Evolutionary conservation across 2,113 vertebrate species (phyloP).

Genomic region (Pomatostomus ruficeps): DNA sequence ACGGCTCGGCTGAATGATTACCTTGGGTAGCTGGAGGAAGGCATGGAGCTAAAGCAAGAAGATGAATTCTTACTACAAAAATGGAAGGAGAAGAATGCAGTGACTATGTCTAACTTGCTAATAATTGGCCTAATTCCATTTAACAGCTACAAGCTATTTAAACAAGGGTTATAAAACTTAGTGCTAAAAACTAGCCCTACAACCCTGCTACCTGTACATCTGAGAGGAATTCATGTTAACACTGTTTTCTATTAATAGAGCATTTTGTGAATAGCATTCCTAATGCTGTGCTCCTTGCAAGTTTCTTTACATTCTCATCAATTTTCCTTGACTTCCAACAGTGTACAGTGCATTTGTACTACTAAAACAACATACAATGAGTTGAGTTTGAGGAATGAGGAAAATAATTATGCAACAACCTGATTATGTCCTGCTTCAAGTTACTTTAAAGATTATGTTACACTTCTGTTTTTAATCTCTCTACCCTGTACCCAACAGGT

Average conservation of each 20-base stretch:
- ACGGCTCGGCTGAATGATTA: background rate
- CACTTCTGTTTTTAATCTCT: background rate
- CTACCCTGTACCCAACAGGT: background rate
- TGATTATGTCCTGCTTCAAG: background rate
- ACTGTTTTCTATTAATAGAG: background rate
- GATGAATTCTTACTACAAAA: background rate
- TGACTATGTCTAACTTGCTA: background rate
- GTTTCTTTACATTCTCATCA: background rate
- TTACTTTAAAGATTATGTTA: background rate
- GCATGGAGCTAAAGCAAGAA: background rate
- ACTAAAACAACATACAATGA: background rate
- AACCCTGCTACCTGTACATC: background rate
- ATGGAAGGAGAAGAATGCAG: background rate
- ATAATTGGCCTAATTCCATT: background rate
- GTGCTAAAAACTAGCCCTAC: background rate
- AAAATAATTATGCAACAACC: slow-evolving; percentile 11
- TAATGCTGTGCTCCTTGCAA: background rate
- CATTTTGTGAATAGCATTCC: background rate
- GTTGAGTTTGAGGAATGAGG: slow-evolving; percentile 38
- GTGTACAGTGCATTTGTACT: background rate
- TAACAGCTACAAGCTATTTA: background rate
- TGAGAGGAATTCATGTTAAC: background rate
- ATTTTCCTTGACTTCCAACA: background rate
- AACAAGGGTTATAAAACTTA: background rate
- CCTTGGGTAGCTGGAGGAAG: background rate